Evolutionary conservation across 2,888 invertebrate genomes (phyloP).

Genomic region (Epirrhoe alternata): DNA sequence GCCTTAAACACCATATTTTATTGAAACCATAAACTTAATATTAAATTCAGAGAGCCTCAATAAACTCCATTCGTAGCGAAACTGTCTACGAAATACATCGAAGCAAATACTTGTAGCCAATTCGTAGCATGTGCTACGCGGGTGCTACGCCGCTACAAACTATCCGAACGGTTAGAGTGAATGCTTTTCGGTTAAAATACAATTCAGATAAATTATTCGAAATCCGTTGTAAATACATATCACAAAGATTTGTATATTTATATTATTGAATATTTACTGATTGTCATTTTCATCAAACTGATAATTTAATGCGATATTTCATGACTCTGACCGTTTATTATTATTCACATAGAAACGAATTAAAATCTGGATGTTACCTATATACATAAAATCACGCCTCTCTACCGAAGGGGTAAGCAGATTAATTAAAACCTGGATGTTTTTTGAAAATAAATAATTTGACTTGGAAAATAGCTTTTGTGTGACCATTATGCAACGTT

Average conservation of each 20-base stretch:
- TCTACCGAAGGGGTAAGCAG: no score
- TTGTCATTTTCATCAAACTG: no score
- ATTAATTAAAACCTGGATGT: no score
- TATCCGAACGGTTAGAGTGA: slow-evolving; percentile 4
- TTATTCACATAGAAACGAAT: no score
- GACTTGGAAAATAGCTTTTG: no score
- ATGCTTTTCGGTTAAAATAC: background rate
- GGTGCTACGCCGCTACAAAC: slow-evolving; percentile 42
- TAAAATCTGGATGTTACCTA: no score
- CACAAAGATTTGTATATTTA: background rate
- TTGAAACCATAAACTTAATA: slow-evolving; percentile 21
- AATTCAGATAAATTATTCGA: background rate
- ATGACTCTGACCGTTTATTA: no score
- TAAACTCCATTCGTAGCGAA: slow-evolving; percentile 14
- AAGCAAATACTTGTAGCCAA: slow-evolving; percentile 29
- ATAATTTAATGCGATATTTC: no score
- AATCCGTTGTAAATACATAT: background rate
- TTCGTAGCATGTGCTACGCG: slow-evolving; percentile 61
- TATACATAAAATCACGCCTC: no score
- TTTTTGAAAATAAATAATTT: no score
- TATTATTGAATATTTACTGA: no score
- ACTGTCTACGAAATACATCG: slow-evolving; percentile 21
- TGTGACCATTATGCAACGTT: no score
- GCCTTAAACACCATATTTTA: slow-evolving; percentile 22
- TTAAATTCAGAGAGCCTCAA: slow-evolving; percentile 22